phyloP scores from a whole-genome alignment of 2,888 invertebrate genomes.

The Ichneumoninae sp. region DNA sequence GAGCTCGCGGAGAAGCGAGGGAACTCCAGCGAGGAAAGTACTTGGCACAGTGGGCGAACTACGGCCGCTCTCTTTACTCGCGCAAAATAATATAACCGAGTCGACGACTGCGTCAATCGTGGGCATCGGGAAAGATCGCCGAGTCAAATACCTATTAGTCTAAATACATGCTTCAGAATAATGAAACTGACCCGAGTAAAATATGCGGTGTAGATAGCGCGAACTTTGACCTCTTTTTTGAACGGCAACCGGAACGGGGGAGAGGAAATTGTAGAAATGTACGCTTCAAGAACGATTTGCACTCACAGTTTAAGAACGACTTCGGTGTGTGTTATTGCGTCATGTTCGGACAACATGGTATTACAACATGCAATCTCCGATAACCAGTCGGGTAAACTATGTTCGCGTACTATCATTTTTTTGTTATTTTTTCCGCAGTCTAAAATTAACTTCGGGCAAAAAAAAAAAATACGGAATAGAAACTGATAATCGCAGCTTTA shows the following conservation, averaged over 20 bases:
- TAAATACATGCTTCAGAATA: neutral
- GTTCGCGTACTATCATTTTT: neutral
- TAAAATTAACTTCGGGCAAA: neutral
- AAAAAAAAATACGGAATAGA: neutral
- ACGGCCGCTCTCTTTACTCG: neutral
- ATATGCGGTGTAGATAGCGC: neutral
- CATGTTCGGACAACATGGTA: neutral
- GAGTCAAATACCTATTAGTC: neutral
- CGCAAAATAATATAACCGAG: neutral
- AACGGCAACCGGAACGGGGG: neutral
- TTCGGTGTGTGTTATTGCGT: neutral
- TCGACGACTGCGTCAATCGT: neutral
- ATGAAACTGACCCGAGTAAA: neutral
- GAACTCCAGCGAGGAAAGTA: neutral
- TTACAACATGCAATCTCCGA: neutral
- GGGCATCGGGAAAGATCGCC: neutral
- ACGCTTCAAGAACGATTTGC: neutral
- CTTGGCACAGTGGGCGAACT: neutral
- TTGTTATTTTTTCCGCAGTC: neutral
- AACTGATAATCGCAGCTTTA: slow-evolving; percentile 3
- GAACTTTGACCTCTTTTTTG: neutral
- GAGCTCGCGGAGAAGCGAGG: neutral
- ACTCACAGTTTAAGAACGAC: neutral
- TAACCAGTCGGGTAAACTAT: neutral
- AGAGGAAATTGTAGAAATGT: neutral